A percentile compares a stretch with the other conserved stretches of the same genome.
Conservation (phyloP, 2,797 vertebrate species). For the Onychomys leucogaster region DNA sequence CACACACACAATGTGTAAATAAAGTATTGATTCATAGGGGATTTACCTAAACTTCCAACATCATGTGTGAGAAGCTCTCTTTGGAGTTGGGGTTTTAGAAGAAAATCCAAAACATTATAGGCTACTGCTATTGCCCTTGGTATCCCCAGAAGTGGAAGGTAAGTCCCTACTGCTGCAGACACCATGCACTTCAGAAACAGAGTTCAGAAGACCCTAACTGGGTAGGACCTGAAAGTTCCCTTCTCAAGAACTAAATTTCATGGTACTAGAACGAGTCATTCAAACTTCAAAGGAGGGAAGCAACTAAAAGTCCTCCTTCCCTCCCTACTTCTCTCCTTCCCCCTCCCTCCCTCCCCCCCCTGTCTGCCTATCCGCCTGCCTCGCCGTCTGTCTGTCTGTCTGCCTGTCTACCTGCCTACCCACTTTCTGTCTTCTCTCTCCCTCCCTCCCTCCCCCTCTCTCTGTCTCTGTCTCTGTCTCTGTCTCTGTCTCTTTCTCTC, state of each 20-base stretch:
- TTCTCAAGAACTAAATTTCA: not conserved
- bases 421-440: not conserved
- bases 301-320: not conserved
- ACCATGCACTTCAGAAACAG: not conserved
- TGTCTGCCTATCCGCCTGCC: too few species aligned
- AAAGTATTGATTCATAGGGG: not conserved
- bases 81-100: not conserved
- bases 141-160: not conserved
- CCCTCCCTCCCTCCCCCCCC: not conserved
- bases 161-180: not conserved
- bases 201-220: not conserved
- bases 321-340: fast-evolving
- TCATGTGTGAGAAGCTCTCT: not conserved
- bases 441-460: not conserved
- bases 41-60: not conserved
- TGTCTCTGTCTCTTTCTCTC: too few species aligned
- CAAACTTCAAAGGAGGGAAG: not conserved
- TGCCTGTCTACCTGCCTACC: not conserved
- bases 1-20: not conserved
- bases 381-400: too few species aligned
- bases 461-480: too few species aligned
- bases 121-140: not conserved
- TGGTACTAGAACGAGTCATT: not conserved
- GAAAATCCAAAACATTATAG: not conserved
- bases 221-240: not conserved